phyloP scores from a whole-genome alignment of 2,113 vertebrate species.

The Rhinichthys klamathensis region DNA sequence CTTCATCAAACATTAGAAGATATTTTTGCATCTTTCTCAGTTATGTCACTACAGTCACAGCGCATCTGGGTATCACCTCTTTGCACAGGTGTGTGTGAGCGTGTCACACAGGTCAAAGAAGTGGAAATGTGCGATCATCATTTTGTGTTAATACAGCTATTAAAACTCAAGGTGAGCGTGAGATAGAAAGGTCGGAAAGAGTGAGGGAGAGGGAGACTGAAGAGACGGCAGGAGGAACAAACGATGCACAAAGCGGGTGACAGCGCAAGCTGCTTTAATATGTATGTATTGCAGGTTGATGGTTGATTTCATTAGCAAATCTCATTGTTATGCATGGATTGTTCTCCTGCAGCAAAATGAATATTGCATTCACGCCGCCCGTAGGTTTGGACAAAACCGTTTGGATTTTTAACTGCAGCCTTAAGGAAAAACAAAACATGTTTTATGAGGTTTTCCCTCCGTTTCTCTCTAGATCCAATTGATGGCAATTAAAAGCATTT shows the following conservation, averaged over 20 bases:
- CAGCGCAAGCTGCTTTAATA: conserved; percentile 95
- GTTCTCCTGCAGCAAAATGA: conserved; percentile 99
- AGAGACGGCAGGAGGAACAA: conserved; percentile 86
- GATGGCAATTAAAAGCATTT: conserved; percentile 66
- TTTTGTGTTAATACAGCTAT: conserved; percentile 55
- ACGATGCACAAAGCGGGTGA: conserved; percentile 95
- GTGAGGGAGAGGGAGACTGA: conserved; percentile 49
- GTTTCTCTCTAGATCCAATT: conserved; percentile 64
- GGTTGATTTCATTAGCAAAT: conserved; percentile 99
- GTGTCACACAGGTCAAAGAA: conserved; percentile 44
- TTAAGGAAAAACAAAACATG: conserved; percentile 64
- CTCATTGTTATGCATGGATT: conserved; percentile 99
- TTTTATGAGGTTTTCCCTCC: conserved; percentile 70
- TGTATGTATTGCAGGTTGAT: conserved; percentile 99
- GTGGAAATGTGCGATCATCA: conserved; percentile 50
- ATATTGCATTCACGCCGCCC: conserved; percentile 91
- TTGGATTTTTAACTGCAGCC: conserved; percentile 67
- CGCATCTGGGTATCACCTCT: background rate
- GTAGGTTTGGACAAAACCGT: conserved; percentile 73
- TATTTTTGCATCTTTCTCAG: background rate
- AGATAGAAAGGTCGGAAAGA: conserved; percentile 58
- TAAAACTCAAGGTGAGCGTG: conserved; percentile 53
- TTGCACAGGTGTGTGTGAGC: conserved; percentile 6
- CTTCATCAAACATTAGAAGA: conserved; percentile 13
- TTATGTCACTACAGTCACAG: background rate